phyloP scores from a whole-genome alignment of 1,140 invertebrate species.

The Drosophila sulfurigaster region DNA sequence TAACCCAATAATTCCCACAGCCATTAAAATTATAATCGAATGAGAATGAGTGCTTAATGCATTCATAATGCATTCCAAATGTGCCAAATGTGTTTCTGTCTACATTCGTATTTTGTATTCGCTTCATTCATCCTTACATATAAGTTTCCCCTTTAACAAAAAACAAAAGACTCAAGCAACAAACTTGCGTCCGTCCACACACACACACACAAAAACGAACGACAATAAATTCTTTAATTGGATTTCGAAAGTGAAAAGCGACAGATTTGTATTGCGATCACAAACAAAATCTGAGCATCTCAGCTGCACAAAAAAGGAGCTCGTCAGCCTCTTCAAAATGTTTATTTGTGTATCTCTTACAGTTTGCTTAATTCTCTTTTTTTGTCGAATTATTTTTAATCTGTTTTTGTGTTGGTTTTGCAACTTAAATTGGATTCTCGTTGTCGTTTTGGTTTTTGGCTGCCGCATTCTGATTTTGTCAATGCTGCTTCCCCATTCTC shows the following conservation, averaged over 20 bases:
- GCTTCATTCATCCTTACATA: background rate
- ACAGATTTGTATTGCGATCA: constrained; percentile 43
- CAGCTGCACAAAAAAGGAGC: constrained; percentile 65
- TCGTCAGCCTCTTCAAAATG: constrained; percentile 48
- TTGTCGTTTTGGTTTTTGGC: constrained; percentile 7
- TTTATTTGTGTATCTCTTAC: constrained; percentile 78
- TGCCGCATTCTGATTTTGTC: constrained; percentile 49
- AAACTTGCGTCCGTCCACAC: constrained; percentile 18
- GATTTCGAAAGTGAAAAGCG: constrained; percentile 55
- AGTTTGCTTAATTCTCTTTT: constrained; percentile 37
- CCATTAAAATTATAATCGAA: background rate
- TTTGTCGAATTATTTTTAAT: constrained; percentile 18
- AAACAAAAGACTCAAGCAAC: constrained; percentile 43
- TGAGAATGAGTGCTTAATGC: background rate
- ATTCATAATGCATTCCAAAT: background rate
- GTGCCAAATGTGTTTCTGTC: background rate
- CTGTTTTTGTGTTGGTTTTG: constrained; percentile 2
- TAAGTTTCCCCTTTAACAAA: background rate
- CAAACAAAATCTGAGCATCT: constrained; percentile 55
- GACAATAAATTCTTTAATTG: constrained; percentile 47
- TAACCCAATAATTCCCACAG: background rate
- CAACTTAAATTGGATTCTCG: constrained; percentile 61
- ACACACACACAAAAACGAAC: background rate
- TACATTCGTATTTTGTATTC: background rate
- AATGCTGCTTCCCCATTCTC: constrained; percentile 67